Conservation (phyloP, 2,113 vertebrate genomes). For the Xenopus tropicalis region UCB_Xtro_10.0 CM004448.2:21853001-21853500, state of each 20-base stretch:
- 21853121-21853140: constrained; percentile 31
- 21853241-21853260: not conserved
- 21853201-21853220: constrained; percentile 1
- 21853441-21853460: too few relatives aligned
- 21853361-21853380: too few relatives aligned
- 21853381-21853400: too few relatives aligned
- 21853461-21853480: too few relatives aligned
- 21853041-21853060: constrained; percentile 42
- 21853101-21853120: constrained; percentile 11
- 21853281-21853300: not conserved
- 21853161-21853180: constrained; percentile 26
- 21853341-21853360: too few relatives aligned
- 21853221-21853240: constrained; percentile 4
- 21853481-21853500: too few relatives aligned
- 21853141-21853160: constrained; percentile 22
- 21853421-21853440: too few relatives aligned
- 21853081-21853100: constrained; percentile 31
- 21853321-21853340: not conserved
- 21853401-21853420: too few relatives aligned
- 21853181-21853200: constrained; percentile 2
- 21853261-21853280: not conserved
- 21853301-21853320: not conserved
- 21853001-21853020: constrained; percentile 41
- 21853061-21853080: constrained; percentile 29
- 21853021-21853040: constrained; percentile 43